Percentiles rank a stretch among this genome's conserved stretches.
Conservation (phyloP, 2,797 vertebrate genomes). For the Galagoides demidoff region DNA sequence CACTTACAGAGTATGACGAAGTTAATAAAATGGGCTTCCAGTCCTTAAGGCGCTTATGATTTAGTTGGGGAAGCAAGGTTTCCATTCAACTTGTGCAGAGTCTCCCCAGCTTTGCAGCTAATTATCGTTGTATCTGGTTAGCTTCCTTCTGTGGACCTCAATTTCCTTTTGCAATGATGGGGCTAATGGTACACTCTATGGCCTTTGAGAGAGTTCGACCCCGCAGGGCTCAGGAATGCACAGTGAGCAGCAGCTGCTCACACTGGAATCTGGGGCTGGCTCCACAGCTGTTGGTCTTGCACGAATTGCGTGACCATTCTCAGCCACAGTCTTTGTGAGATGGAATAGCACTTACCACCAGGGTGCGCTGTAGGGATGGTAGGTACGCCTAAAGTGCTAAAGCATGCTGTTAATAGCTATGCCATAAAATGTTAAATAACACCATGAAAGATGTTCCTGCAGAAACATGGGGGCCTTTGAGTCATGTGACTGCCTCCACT, state of each 20-base stretch:
- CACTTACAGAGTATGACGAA: neutral
- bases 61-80: neutral
- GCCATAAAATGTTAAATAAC: neutral
- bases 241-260: neutral
- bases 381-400: neutral
- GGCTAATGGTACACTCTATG: neutral
- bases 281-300: neutral
- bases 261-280: neutral
- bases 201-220: neutral
- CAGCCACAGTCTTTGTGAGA: neutral
- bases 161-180: neutral
- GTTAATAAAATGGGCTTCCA: neutral
- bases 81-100: neutral
- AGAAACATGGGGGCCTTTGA: neutral
- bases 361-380: neutral
- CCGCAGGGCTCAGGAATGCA: neutral
- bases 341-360: neutral
- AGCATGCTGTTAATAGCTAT: neutral
- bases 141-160: neutral
- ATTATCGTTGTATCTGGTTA: neutral
- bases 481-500: neutral
- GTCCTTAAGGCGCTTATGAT: neutral
- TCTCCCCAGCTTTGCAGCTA: neutral
- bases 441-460: neutral
- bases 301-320: neutral